Conservation (phyloP, 2,888 invertebrate genomes). For the Plebejus anna region DNA sequence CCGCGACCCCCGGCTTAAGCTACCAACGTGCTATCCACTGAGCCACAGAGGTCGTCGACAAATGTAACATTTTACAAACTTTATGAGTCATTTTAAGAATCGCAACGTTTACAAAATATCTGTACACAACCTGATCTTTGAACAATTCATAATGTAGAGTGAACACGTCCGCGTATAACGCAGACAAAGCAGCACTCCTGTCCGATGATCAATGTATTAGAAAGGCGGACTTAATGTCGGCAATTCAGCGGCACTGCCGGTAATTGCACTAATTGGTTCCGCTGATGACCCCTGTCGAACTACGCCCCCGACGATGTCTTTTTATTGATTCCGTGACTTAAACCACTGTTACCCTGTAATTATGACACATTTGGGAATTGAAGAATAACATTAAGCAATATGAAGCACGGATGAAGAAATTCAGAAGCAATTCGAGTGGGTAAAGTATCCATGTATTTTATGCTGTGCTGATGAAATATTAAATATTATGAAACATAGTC, state of each 20-base stretch:
- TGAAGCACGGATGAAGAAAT: not conserved
- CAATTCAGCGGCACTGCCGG: slow-evolving; percentile 69
- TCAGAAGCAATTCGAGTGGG: not conserved
- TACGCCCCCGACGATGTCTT: slow-evolving; percentile 21
- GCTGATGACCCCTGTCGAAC: slow-evolving; percentile 28
- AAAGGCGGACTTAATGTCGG: slow-evolving; percentile 69
- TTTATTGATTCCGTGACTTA: slow-evolving; percentile 22
- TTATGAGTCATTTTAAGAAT: not conserved
- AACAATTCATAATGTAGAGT: slow-evolving; percentile 41
- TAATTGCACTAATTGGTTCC: slow-evolving; percentile 33
- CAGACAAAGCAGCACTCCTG: slow-evolving; percentile 63
- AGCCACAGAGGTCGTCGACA: too few species aligned
- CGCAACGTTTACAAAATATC: not conserved
- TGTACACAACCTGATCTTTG: slow-evolving; percentile 40
- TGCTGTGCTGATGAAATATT: too few species aligned
- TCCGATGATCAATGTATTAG: slow-evolving; percentile 74
- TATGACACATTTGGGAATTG: slow-evolving; percentile 16
- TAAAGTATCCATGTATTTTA: not conserved
- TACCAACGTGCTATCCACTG: too few species aligned
- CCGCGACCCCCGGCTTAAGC: too few species aligned
- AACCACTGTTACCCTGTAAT: not conserved
- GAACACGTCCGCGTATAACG: slow-evolving; percentile 62
- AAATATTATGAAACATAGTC: too few species aligned
- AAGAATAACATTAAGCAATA: not conserved
- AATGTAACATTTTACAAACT: too few species aligned